A percentile compares a stretch with the other conserved stretches of the same genome.
phyloP scores from a whole-genome alignment of 2,797 vertebrate genomes.

The Ciconia nigra region DNA sequence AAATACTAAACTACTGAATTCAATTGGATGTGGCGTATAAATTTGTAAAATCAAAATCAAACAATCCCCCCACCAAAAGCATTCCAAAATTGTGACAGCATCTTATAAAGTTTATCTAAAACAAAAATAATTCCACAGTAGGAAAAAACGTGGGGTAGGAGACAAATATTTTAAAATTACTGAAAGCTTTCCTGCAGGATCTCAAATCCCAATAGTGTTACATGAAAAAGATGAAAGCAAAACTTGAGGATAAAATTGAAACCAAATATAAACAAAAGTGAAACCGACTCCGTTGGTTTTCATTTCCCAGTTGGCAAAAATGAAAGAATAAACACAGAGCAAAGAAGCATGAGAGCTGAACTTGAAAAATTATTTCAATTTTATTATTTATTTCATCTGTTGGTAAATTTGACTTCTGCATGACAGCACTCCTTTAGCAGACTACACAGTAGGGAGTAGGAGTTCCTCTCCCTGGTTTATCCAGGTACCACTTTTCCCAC shows the following conservation, averaged over 20 bases:
- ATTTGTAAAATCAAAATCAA: background rate
- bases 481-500: background rate
- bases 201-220: background rate
- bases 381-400: background rate
- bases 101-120: background rate
- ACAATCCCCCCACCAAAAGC: background rate
- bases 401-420: background rate
- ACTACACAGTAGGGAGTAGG: background rate
- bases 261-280: constrained; percentile 62
- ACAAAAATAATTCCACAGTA: background rate
- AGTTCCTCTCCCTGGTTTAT: background rate
- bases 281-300: constrained; percentile 36
- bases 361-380: background rate
- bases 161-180: background rate
- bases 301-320: constrained; percentile 45
- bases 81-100: background rate
- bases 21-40: background rate
- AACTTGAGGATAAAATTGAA: constrained; percentile 63
- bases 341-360: background rate
- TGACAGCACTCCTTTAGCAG: background rate
- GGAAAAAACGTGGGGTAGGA: background rate
- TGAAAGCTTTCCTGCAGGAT: background rate
- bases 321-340: constrained; percentile 30
- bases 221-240: constrained; percentile 54
- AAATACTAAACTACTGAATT: background rate